Conservation (phyloP, 2,113 vertebrate species). For the Heterotis niloticus region DNA sequence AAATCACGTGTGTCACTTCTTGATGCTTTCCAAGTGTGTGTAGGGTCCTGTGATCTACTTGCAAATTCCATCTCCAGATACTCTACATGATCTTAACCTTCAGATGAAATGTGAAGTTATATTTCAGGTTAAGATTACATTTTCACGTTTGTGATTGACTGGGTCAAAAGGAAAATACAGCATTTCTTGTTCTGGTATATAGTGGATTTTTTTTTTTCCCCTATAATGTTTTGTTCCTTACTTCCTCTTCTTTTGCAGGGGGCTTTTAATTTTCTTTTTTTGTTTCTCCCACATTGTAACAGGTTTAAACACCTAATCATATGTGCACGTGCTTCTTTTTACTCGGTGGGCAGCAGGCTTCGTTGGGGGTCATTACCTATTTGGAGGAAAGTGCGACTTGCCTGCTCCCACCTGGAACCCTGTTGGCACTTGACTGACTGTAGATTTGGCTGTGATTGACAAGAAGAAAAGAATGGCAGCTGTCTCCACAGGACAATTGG, state of each 20-base stretch:
- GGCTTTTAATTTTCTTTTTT: not conserved
- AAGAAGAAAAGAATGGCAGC: too few species aligned
- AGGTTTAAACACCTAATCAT: too few species aligned
- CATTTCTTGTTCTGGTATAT: not conserved
- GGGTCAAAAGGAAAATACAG: not conserved
- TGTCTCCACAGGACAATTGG: too few species aligned
- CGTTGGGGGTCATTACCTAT: too few species aligned
- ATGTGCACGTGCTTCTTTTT: too few species aligned
- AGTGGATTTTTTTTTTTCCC: not conserved
- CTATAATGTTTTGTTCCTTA: not conserved
- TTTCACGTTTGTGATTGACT: constrained; percentile 14
- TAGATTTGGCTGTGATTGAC: too few species aligned
- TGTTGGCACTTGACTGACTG: too few species aligned
- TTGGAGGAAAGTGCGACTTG: too few species aligned
- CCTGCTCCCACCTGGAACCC: too few species aligned
- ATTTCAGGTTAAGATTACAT: not conserved
- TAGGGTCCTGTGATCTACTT: not conserved
- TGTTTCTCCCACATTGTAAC: not conserved
- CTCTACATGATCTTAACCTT: not conserved
- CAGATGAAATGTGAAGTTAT: not conserved
- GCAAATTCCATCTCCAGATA: not conserved
- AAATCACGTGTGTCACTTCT: not conserved
- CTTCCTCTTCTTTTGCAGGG: not conserved
- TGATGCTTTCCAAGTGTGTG: not conserved
- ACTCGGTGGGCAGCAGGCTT: too few species aligned